These are phyloP conservation scores for Myiothlypis chrysogaster DNA, from an alignment of 2,797 vertebrate species.

Conservation along the genomic window DNA sequence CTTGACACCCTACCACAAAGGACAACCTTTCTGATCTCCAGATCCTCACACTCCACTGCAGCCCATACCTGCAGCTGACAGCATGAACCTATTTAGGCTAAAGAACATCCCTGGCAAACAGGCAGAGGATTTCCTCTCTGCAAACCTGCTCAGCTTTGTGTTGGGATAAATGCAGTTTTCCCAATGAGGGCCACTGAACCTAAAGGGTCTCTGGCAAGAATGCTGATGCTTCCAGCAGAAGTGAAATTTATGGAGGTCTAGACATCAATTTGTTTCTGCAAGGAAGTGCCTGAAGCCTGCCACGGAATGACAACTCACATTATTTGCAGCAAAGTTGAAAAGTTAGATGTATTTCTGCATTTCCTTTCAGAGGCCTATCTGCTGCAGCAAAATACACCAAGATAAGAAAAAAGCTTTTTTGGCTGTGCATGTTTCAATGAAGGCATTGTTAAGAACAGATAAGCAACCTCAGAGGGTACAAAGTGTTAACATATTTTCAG, in stretches of 20 bases:
- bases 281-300: background rate
- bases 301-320: background rate
- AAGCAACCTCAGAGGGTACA: constrained; percentile 18
- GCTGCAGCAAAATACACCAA: constrained; percentile 10
- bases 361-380: constrained; percentile 11
- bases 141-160: background rate
- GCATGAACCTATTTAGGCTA: background rate
- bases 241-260: background rate
- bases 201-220: background rate
- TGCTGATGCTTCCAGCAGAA: background rate
- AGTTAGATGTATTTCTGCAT: background rate
- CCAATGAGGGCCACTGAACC: background rate
- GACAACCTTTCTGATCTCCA: background rate
- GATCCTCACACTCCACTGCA: background rate
- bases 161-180: background rate
- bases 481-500: constrained; percentile 46
- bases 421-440: constrained; percentile 21
- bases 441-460: constrained; percentile 35
- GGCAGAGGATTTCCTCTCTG: background rate
- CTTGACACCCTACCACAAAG: background rate
- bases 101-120: background rate
- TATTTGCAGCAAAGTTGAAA: background rate
- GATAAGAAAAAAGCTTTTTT: constrained; percentile 41
- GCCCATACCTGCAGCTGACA: background rate
- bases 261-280: constrained; percentile 7